Conservation (phyloP, 2,113 vertebrate genomes). For the Hypomesus transpacificus region DNA sequence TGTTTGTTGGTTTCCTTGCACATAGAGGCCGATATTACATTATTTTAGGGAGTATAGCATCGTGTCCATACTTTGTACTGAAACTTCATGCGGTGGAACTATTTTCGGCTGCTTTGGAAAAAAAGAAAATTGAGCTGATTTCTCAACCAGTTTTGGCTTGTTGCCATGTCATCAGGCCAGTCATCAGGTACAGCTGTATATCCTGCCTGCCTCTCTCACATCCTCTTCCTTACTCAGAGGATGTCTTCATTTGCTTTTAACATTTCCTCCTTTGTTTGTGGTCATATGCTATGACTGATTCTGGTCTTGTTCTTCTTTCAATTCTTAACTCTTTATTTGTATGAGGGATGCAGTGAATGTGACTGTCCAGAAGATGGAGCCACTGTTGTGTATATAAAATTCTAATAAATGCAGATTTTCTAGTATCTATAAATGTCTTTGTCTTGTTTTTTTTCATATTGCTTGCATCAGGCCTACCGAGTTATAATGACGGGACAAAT, state of each 20-base stretch:
- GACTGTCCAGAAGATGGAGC: slow-evolving; percentile 52
- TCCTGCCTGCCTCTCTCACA: neutral
- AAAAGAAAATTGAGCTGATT: neutral
- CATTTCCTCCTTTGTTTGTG: slow-evolving; percentile 36
- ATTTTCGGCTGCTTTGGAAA: slow-evolving; percentile 14
- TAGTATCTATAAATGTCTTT: slow-evolving; percentile 27
- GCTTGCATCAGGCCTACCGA: too few species aligned
- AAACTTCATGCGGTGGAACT: slow-evolving; percentile 22
- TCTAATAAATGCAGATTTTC: slow-evolving; percentile 70
- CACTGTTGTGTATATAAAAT: slow-evolving; percentile 60
- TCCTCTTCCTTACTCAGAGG: slow-evolving; percentile 13
- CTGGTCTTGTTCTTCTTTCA: neutral
- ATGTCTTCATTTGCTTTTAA: slow-evolving; percentile 28
- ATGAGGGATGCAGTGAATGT: slow-evolving; percentile 42
- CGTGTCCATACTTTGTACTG: neutral
- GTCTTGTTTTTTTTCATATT: too few species aligned
- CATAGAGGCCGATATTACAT: slow-evolving; percentile 30
- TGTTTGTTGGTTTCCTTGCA: slow-evolving; percentile 53
- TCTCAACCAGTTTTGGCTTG: slow-evolving; percentile 21
- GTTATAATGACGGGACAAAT: neutral
- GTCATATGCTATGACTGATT: neutral
- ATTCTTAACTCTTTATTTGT: slow-evolving; percentile 48
- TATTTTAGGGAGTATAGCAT: neutral
- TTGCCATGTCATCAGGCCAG: slow-evolving; percentile 22
- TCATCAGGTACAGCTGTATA: slow-evolving; percentile 49